phyloP scores from a whole-genome alignment of 2,113 vertebrate species.

The Tupaia tana region DNA sequence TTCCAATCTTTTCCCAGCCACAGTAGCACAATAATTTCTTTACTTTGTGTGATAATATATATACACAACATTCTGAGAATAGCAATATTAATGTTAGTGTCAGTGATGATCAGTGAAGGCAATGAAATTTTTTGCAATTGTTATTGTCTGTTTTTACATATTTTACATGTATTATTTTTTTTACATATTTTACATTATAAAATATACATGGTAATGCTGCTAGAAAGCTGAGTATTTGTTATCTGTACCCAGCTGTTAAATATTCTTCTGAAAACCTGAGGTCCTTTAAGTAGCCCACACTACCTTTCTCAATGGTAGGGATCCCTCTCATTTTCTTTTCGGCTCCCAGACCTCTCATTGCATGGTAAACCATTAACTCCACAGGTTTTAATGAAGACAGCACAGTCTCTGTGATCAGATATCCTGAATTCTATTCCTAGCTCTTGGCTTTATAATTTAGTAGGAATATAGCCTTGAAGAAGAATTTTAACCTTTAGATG shows the following conservation, averaged over 20 bases:
- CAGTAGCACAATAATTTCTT: not conserved
- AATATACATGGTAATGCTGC: not conserved
- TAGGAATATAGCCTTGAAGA: not conserved
- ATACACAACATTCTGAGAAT: not conserved
- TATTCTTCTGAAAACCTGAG: not conserved
- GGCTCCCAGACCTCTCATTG: not conserved
- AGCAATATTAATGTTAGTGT: not conserved
- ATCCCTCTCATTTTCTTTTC: constrained; percentile 2
- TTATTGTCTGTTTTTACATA: not conserved
- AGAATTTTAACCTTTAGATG: not conserved
- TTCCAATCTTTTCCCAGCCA: not conserved
- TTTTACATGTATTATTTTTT: not conserved
- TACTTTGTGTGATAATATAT: not conserved
- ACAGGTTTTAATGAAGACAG: not conserved
- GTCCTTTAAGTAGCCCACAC: not conserved
- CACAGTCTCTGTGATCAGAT: not conserved
- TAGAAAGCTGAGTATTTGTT: not conserved
- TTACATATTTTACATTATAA: not conserved
- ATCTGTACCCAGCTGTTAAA: not conserved
- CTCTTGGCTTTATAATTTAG: not conserved
- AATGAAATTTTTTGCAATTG: not conserved
- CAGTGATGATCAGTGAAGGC: not conserved
- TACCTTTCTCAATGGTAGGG: not conserved
- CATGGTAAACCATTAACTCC: not conserved
- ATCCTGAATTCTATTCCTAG: not conserved